Evolutionary conservation across 2,888 invertebrate species (phyloP).

Genomic region (Chloromyia formosa): DNA sequence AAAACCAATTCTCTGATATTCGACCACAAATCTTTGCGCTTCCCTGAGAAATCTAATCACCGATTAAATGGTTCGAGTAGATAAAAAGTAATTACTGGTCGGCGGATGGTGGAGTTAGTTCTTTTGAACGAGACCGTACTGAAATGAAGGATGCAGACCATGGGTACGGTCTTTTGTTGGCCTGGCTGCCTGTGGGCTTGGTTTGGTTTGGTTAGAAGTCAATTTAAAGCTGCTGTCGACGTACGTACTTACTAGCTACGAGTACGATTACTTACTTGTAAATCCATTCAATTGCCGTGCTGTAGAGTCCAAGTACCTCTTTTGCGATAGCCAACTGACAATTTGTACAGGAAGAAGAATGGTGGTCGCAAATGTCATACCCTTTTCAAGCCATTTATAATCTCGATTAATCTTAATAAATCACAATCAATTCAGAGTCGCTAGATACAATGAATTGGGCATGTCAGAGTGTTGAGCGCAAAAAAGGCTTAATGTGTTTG

Average conservation of each 20-base stretch:
- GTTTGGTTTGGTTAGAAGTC: no score
- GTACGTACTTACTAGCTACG: no score
- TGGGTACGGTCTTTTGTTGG: no score
- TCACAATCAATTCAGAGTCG: slow-evolving; percentile 17
- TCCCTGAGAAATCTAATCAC: not conserved
- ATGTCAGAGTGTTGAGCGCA: no score
- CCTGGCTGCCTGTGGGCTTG: no score
- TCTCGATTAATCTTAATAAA: slow-evolving; percentile 14
- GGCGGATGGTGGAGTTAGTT: not conserved
- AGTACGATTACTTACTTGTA: not conserved
- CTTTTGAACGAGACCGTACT: no score
- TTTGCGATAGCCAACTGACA: not conserved
- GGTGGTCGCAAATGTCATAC: slow-evolving; percentile 7
- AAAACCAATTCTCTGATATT: no score
- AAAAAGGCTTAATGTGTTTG: no score
- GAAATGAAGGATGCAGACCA: no score
- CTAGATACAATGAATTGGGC: no score
- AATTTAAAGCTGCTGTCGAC: no score
- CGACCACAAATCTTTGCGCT: not conserved
- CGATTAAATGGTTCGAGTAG: not conserved
- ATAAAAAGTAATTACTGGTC: not conserved
- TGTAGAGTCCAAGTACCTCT: no score
- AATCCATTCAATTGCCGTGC: not conserved
- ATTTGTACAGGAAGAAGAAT: not conserved
- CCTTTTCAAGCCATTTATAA: not conserved